Evolutionary conservation across 2,113 vertebrate genomes (phyloP), one percentile per base, ranked within the genome.

Genomic region (Nanorana parkeri): DNA sequence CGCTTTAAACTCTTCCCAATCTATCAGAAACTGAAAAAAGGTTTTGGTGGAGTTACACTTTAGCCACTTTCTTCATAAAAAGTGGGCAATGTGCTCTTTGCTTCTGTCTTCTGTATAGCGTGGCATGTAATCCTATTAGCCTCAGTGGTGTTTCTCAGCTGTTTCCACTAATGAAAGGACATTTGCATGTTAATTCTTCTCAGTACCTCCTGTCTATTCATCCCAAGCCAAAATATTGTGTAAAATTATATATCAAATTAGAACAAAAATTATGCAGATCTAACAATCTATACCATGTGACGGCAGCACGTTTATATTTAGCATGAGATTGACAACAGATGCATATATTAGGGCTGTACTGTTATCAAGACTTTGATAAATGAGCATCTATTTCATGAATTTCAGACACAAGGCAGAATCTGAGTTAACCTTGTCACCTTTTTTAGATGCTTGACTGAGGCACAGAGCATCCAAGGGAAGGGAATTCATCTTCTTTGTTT

Each of bases 321-420:
- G 55, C 72, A 36, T 75, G 24, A 75, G 17, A 32, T 41, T 75
- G 55, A 41, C 72, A 75, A 60, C 29, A 20, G 58, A 60, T 41
- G 54, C 28, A 4, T 52, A 55, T 63, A 55, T 54, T 17, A 54
- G 51, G 13, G 26, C 76, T n/a, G 10, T 20, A 1, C 24, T 21
- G 20, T 78, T 78, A 55, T 78, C 19, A 54, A 47, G 36, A 29
- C 61, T 29, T 66, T 78, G 76, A 78, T 78, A 54, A 78, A 78
- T 67, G 76, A 67, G 54, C 76, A 78, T 66, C 76, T 78, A 36
- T 52, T 66, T 66, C 63, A 78, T 78, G 63, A 55, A 78, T 78
- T 67, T 78, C 29, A 66, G 47, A 63, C 20, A 54, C 29, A 41
- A 29, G 20, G 60, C 19, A 23, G 24, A 41, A 67, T 78, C 29